A percentile compares a stretch with the other conserved stretches of the same genome.
phyloP scores from a whole-genome alignment of 2,888 invertebrate species.

The Stegophylla sp. region DNA sequence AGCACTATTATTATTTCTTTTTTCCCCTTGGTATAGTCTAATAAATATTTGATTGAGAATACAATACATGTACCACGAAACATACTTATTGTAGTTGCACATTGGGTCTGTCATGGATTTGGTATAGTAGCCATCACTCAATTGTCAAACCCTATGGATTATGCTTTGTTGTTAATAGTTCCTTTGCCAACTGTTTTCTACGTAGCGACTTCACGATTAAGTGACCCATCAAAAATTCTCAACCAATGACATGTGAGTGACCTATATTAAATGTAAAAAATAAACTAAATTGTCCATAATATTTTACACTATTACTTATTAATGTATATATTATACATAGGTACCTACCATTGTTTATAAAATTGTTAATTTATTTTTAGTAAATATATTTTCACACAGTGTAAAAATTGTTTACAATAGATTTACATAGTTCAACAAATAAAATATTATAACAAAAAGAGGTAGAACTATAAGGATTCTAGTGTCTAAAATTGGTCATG shows the following conservation, averaged over 20 bases:
- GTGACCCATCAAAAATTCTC: slow-evolving; percentile 82
- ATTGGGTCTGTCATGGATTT: slow-evolving; percentile 93
- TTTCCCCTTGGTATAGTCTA: slow-evolving; percentile 69
- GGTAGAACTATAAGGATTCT: too few species aligned
- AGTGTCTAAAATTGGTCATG: too few species aligned
- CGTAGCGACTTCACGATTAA: slow-evolving; percentile 87
- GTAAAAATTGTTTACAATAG: too few species aligned
- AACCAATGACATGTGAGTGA: background rate
- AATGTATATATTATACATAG: too few species aligned
- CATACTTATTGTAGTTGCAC: slow-evolving; percentile 79
- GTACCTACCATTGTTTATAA: too few species aligned
- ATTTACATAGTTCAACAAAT: too few species aligned
- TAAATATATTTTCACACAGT: too few species aligned
- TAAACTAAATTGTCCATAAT: too few species aligned
- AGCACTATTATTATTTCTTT: slow-evolving; percentile 60
- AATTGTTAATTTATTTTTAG: too few species aligned
- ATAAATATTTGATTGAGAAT: slow-evolving; percentile 76
- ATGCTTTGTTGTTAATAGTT: slow-evolving; percentile 76
- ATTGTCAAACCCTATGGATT: slow-evolving; percentile 73
- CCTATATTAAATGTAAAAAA: too few species aligned
- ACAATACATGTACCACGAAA: slow-evolving; percentile 82
- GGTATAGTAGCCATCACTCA: slow-evolving; percentile 88
- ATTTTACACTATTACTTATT: too few species aligned
- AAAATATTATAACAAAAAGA: too few species aligned
- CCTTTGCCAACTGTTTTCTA: slow-evolving; percentile 92